A percentile compares a stretch with the other conserved stretches of the same genome.
Evolutionary conservation across 2,888 invertebrate genomes (phyloP).

Genomic region (Abrostola tripartita): DNA sequence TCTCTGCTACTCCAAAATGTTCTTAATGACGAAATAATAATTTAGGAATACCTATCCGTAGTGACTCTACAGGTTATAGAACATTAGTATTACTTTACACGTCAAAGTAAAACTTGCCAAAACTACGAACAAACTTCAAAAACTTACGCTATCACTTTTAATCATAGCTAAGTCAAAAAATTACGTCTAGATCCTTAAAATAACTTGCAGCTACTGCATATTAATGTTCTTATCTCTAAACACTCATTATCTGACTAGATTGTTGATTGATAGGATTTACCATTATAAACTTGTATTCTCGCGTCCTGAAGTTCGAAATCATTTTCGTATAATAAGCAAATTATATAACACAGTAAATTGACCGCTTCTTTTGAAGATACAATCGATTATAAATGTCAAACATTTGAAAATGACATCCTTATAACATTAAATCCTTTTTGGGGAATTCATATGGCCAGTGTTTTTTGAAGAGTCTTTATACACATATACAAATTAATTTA

Average conservation of each 20-base stretch:
- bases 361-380: conserved; percentile 18
- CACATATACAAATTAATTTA: too few relatives aligned
- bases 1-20: too few relatives aligned
- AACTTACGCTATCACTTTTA: conserved; percentile 31
- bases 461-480: not conserved
- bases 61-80: too few relatives aligned
- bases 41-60: too few relatives aligned
- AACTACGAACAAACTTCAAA: not conserved
- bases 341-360: conserved; percentile 14
- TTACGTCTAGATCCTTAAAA: conserved; percentile 46
- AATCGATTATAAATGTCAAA: conserved; percentile 20
- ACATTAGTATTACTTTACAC: too few relatives aligned
- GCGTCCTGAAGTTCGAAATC: conserved; percentile 72
- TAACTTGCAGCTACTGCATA: conserved; percentile 55
- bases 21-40: too few relatives aligned
- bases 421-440: conserved; percentile 4
- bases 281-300: conserved; percentile 80
- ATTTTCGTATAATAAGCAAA: conserved; percentile 42
- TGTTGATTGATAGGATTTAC: conserved; percentile 65
- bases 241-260: conserved; percentile 56
- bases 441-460: conserved; percentile 8
- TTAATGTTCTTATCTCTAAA: conserved; percentile 60
- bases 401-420: conserved; percentile 25
- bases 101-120: not conserved
- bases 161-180: conserved; percentile 25